phyloP scores from a whole-genome alignment of 2,888 invertebrate genomes.

The Zaprionus lineosus region DNA sequence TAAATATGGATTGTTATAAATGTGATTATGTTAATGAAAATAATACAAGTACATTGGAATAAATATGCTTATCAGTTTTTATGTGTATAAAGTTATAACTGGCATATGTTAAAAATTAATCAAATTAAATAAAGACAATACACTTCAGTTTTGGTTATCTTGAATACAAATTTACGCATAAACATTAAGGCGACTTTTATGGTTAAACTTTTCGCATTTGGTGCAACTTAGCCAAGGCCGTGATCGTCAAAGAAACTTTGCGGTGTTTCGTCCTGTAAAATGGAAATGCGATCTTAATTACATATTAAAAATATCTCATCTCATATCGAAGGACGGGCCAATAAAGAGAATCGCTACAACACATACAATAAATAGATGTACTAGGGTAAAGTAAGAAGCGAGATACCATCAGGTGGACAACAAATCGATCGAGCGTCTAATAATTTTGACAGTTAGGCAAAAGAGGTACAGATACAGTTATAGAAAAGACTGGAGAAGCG shows the following conservation, averaged over 20 bases:
- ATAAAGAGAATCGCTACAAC: slow-evolving; percentile 21
- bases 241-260: slow-evolving; percentile 99
- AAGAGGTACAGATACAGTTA: slow-evolving; percentile 23
- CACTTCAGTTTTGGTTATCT: slow-evolving; percentile 35
- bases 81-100: slow-evolving; percentile 25
- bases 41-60: neutral
- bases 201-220: slow-evolving; percentile 29
- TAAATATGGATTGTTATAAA: slow-evolving; percentile 14
- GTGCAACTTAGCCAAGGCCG: slow-evolving; percentile 91
- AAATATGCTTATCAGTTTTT: neutral
- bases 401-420: too few relatives aligned
- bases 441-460: slow-evolving; percentile 16
- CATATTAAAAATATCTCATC: slow-evolving; percentile 5
- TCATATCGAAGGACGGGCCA: neutral
- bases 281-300: slow-evolving; percentile 79
- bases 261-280: slow-evolving; percentile 99
- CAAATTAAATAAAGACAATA: slow-evolving; percentile 28
- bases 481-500: slow-evolving; percentile 25
- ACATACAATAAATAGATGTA: neutral
- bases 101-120: slow-evolving; percentile 12
- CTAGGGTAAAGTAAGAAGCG: too few relatives aligned
- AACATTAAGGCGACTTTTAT: slow-evolving; percentile 64
- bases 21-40: slow-evolving; percentile 4
- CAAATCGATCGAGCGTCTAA: slow-evolving; percentile 1
- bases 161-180: slow-evolving; percentile 58